Percentiles rank a stretch among this genome's conserved stretches.
Conservation (phyloP, 2,797 vertebrate genomes). For the Sebastes jordani region DNA sequence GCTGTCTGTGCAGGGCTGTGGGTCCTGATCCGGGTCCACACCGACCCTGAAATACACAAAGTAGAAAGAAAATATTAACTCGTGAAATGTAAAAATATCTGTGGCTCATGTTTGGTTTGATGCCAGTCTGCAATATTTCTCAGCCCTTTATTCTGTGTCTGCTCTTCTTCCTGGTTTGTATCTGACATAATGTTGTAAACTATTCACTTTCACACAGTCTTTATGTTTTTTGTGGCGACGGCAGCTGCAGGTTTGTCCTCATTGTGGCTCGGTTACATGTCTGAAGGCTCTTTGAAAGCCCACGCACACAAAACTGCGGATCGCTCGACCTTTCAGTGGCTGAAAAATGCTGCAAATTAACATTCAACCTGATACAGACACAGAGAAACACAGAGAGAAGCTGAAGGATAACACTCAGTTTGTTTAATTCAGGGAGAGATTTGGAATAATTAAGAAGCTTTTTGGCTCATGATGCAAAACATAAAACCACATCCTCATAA, state of each 20-base stretch:
- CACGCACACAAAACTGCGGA: background rate
- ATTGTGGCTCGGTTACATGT: background rate
- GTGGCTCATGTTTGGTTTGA: background rate
- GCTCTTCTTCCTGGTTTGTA: background rate
- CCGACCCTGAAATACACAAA: slow-evolving; percentile 84
- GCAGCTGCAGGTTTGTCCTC: background rate
- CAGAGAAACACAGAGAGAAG: background rate
- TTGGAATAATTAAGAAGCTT: background rate
- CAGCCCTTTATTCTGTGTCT: background rate
- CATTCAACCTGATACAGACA: background rate
- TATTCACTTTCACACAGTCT: background rate
- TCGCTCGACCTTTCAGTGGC: background rate
- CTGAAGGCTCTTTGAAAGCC: background rate
- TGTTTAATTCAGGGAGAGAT: background rate
- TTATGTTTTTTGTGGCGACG: background rate
- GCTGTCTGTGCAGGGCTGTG: slow-evolving; percentile 89
- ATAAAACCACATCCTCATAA: background rate
- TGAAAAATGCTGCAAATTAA: background rate
- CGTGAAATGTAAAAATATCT: background rate
- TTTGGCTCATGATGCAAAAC: background rate
- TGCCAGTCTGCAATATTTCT: background rate
- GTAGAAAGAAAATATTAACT: background rate
- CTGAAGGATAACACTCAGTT: background rate
- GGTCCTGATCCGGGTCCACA: slow-evolving; percentile 95
- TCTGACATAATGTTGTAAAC: too few species aligned